Evolutionary conservation across 2,797 vertebrate species (phyloP).

Genomic region (Lophotriccus pileatus): DNA sequence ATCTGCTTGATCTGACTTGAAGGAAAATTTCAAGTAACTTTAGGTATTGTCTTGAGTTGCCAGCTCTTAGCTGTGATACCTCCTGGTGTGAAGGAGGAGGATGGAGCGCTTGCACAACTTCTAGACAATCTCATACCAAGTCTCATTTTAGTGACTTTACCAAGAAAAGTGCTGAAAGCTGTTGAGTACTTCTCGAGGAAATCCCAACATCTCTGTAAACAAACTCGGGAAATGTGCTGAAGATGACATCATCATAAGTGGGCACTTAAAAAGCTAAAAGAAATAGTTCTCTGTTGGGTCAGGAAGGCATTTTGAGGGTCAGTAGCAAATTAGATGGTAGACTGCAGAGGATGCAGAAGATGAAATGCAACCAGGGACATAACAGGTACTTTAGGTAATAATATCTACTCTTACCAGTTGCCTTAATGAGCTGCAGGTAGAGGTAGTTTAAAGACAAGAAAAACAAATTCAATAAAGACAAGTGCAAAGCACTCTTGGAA

Average conservation of each 20-base stretch:
- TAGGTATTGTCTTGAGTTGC: neutral
- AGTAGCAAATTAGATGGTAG: neutral
- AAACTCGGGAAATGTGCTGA: neutral
- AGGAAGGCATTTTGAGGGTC: neutral
- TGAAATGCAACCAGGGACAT: neutral
- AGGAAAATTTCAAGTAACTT: neutral
- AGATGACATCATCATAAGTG: neutral
- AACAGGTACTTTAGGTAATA: neutral
- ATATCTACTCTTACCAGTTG: neutral
- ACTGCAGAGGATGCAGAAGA: neutral
- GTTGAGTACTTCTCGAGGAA: slow-evolving; percentile 2
- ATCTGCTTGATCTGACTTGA: neutral
- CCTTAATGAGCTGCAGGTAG: neutral
- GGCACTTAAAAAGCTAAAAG: neutral
- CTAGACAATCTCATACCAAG: neutral
- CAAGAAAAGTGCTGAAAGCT: neutral
- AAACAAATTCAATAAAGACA: neutral
- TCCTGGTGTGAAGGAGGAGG: neutral
- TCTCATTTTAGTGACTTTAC: neutral
- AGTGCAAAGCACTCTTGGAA: neutral
- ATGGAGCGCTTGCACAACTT: neutral
- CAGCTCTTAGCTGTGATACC: neutral
- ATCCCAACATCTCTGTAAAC: neutral
- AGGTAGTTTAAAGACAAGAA: neutral
- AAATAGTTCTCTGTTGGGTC: neutral